A percentile compares a stretch with the other conserved stretches of the same genome.
Conservation (phyloP, 2,113 vertebrate species). For the Nothoprocta pentlandii region DNA sequence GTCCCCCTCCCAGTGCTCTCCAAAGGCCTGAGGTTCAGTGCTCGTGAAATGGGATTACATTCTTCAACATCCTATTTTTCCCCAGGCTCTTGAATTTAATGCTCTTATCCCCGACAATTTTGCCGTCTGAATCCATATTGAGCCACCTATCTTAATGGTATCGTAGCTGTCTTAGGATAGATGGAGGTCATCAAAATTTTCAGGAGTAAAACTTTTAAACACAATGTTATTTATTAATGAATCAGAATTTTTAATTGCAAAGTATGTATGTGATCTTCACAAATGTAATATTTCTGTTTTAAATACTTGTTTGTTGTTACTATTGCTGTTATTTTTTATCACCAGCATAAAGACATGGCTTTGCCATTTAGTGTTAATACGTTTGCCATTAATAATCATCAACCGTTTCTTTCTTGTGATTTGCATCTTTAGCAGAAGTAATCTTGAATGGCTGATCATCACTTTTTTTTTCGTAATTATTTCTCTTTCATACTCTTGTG, state of each 20-base stretch:
- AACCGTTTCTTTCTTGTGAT: background rate
- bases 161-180: background rate
- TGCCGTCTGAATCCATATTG: background rate
- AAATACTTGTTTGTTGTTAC: background rate
- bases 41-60: background rate
- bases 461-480: background rate
- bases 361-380: background rate
- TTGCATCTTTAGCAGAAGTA: background rate
- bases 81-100: background rate
- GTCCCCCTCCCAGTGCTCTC: background rate
- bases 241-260: background rate
- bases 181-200: background rate
- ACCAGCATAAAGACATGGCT: background rate
- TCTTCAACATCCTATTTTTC: background rate
- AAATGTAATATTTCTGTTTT: background rate
- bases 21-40: background rate
- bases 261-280: background rate
- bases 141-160: background rate
- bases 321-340: background rate
- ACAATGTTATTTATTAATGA: background rate
- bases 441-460: background rate
- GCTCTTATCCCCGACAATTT: background rate
- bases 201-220: background rate
- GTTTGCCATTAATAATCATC: background rate
- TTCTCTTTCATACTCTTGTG: background rate